Conservation (phyloP, 2,797 vertebrate genomes). For the Pygocentrus nattereri region DNA sequence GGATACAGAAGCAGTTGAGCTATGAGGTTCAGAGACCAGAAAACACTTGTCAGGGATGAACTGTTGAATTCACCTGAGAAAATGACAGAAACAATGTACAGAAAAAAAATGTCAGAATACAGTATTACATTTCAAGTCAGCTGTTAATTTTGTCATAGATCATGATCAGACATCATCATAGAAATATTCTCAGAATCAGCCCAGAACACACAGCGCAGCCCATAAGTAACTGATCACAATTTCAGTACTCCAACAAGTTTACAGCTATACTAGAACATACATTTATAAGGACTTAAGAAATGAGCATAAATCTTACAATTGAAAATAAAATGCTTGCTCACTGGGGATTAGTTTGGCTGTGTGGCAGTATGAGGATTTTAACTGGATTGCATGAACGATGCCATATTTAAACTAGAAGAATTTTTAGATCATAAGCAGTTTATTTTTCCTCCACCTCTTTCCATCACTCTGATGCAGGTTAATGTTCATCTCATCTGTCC, state of each 20-base stretch:
- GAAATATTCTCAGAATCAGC: neutral
- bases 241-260: neutral
- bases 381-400: too few species aligned
- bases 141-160: neutral
- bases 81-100: neutral
- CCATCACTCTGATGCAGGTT: too few species aligned
- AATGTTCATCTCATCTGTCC: too few species aligned
- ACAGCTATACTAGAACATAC: too few species aligned
- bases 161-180: neutral
- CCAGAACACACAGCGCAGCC: neutral
- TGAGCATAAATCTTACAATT: too few species aligned
- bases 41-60: neutral
- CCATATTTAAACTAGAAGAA: too few species aligned
- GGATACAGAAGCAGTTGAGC: constrained; percentile 17
- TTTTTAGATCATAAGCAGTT: too few species aligned
- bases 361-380: too few species aligned
- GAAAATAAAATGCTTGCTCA: too few species aligned
- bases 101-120: neutral
- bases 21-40: neutral
- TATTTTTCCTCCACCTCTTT: too few species aligned
- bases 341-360: too few species aligned
- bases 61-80: neutral
- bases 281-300: too few species aligned
- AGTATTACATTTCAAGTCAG: neutral
- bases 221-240: neutral